Evolutionary conservation across 2,113 vertebrate genomes (phyloP), one percentile per base, ranked within the genome.

Genomic region (Echinops telfairi): DNA sequence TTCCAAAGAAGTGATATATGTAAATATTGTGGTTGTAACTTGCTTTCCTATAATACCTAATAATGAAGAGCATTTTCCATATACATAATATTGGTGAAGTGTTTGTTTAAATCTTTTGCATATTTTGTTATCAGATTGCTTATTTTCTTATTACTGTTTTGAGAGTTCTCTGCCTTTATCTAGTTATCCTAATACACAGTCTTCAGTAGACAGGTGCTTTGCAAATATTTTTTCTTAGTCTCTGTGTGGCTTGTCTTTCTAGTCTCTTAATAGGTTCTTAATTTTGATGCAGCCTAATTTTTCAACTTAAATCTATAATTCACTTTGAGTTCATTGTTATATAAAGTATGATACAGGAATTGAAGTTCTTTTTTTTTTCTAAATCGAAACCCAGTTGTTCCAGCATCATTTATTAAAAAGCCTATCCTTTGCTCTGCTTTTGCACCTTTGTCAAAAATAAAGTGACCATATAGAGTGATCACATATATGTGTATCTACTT

Each of bases 31-130:
- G 23, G 29, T 79, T 84, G 83, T 71, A 84, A 47, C 84, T 71
- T 78, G 27, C 4, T 71, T 84, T 43, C 79, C 62, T 89, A 31
- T 89, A 53, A 53, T 9, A 6, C 5, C 12, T 53, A 53, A 71
- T 33, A 15, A 78, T 23, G 43, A 19, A 12, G 29, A 64, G 17
- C 23, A 20, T 76, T 68, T 53, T 53, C 22, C 29, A 15, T 71
- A 7, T 53, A 62, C 3, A 62, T 70, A 62, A 53, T 31, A 71
- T 84, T 71, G 64, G n/a, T 8, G 64, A 85, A 58, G 17, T 85
- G 20, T 62, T 68, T 92, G 47, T 66, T 80, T 86, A 73, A 79
- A 33, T 89, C n/a, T 38, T 84, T 43, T 62, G 58, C 19, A 76
- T 9, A 53, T 75, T 53, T 91, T 90, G 43, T n/a, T 66, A 25